Conservation (phyloP, 2,113 vertebrate species). For the Oceanites oceanicus region DNA sequence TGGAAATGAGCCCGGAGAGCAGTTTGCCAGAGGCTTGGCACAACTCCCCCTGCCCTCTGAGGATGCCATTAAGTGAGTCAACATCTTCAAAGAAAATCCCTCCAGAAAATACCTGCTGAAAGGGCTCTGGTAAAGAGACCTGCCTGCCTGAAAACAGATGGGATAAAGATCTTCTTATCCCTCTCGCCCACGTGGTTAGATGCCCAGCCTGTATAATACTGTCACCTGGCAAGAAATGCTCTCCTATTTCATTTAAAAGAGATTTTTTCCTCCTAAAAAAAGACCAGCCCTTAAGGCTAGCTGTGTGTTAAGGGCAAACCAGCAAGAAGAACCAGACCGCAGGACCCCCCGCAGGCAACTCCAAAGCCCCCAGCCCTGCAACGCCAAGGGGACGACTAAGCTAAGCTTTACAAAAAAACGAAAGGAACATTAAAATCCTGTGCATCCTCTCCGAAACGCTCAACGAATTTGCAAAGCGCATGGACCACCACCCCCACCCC, state of each 20-base stretch:
- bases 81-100: not conserved
- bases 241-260: not conserved
- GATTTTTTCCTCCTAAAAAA: not conserved
- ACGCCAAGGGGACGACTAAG: fast-evolving
- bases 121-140: not conserved
- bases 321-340: not conserved
- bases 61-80: not conserved
- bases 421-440: not conserved
- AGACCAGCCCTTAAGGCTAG: not conserved
- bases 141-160: not conserved
- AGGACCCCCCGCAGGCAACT: not conserved
- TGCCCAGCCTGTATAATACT: not conserved
- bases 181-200: not conserved
- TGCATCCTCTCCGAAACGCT: fast-evolving
- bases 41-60: not conserved
- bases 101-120: not conserved
- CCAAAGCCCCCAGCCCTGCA: not conserved
- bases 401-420: not conserved
- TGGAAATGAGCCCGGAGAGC: not conserved
- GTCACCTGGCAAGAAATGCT: not conserved
- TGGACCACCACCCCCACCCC: too few species aligned
- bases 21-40: not conserved
- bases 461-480: not conserved
- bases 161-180: not conserved
- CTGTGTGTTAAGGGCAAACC: not conserved